phyloP scores from a whole-genome alignment of 2,113 vertebrate genomes.

The Petrocephalus microphthalmus region DNA sequence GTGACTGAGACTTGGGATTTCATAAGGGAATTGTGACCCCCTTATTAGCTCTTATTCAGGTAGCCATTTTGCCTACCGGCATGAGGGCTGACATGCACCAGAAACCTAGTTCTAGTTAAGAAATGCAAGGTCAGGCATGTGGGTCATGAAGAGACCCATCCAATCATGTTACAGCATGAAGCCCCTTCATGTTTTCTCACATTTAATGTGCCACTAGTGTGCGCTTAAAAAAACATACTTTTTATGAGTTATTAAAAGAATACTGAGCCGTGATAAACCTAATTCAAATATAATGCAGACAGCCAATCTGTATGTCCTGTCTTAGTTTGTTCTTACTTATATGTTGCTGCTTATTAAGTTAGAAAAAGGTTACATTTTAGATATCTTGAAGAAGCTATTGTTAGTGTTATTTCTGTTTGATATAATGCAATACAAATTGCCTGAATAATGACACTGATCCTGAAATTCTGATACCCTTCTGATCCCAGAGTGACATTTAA shows the following conservation, averaged over 20 bases:
- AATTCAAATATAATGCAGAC: background rate
- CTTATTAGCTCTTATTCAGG: slow-evolving; percentile 12
- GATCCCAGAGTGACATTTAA: background rate
- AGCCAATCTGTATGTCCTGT: background rate
- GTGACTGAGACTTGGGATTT: background rate
- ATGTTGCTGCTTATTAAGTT: background rate
- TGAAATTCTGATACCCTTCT: background rate
- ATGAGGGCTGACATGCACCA: slow-evolving; percentile 19
- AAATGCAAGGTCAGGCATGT: slow-evolving; percentile 21
- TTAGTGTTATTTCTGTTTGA: background rate
- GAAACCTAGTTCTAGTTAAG: slow-evolving; percentile 18
- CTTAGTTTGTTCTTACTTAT: background rate
- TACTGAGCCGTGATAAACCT: background rate
- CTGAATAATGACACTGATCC: background rate
- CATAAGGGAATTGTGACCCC: slow-evolving; percentile 12
- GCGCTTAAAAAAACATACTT: background rate
- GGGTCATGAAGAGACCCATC: background rate
- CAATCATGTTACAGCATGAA: background rate
- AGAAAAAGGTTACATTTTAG: background rate
- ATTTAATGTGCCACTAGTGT: background rate
- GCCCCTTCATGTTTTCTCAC: background rate
- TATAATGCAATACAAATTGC: background rate
- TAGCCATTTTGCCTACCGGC: slow-evolving; percentile 17
- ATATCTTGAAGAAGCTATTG: background rate
- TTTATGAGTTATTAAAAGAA: background rate